Evolutionary conservation across 2,888 invertebrate species (phyloP), one percentile per base, ranked within the genome.

Genomic region (Tetragonisca angustula): DNA sequence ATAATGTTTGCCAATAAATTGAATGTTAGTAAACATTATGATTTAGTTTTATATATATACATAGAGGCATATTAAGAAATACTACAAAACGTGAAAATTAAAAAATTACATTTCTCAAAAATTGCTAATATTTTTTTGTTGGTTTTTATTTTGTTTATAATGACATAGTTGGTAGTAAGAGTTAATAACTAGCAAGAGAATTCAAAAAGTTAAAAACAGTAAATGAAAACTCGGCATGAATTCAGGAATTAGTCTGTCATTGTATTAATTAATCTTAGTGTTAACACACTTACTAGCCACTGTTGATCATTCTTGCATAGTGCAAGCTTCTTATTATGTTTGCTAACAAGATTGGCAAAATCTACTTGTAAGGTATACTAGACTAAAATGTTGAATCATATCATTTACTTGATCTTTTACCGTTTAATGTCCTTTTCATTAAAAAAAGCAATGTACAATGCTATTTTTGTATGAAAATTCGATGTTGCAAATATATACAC

Each of bases 241-340:
- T 24, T 6, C 6, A 43, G 43, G 43, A 43, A 43, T 43, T 19
- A 1, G 36, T 24, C 17, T 11, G 0, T 11, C 9, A 27, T 52
- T 52, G 27, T 27, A 27, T 27, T 27, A 27, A 68, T 52, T 27
- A 52, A 0, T 32, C 15, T 11, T 27, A 21, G 2, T 52, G 11
- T 52, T 68, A 68, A 68, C 6, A 52, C 19, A 68, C 13, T 2
- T 52, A 0, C 19, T 19, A 68, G 4, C 11, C 50, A 50, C 68
- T 50, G 27, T 56, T 71, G n/a, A 71, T 71, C 43, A n/a, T 56
- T 24, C 36, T 19, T 43, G 43, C 24, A 43, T 59, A 71, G 24
- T 59, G 2, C 70, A 71, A 59, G 70, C 70, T 71, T 56, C 70
- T 71, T 71, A 43, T n/a, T 43, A 59, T n/a, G 24, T 71, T 59